phyloP scores from a whole-genome alignment of 2,113 vertebrate species.

The Calyptomena viridis region DNA sequence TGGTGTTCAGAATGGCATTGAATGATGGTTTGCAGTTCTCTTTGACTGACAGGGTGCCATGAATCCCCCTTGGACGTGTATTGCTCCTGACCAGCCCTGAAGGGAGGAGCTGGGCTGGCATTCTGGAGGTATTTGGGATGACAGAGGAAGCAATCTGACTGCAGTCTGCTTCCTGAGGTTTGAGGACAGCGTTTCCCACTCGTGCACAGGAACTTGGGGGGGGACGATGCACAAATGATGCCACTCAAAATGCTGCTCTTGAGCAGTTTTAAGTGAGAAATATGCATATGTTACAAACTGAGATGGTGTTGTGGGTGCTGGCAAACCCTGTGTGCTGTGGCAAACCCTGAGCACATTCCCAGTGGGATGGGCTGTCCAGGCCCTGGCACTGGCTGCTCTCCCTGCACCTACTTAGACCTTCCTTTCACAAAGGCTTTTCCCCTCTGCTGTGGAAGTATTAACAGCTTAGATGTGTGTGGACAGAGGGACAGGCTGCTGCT shows the following conservation, averaged over 20 bases:
- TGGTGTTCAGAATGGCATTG: neutral
- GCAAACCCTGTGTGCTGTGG: rapidly evolving
- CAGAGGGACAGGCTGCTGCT: slow-evolving; percentile 29
- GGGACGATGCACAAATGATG: neutral
- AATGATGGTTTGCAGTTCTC: neutral
- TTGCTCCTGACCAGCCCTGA: neutral
- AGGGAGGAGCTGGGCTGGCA: neutral
- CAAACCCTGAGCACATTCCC: rapidly evolving
- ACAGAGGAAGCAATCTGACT: slow-evolving; percentile 71
- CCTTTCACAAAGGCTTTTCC: neutral
- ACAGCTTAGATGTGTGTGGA: slow-evolving; percentile 40
- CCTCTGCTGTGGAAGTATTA: slow-evolving; percentile 19
- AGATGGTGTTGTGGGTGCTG: rapidly evolving
- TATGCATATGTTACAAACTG: rapidly evolving
- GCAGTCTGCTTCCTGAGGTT: slow-evolving; percentile 37
- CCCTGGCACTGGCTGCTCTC: neutral
- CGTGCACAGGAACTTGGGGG: rapidly evolving
- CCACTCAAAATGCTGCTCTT: neutral
- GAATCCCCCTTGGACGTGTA: neutral
- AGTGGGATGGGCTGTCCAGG: neutral
- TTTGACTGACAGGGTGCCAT: neutral
- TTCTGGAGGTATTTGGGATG: neutral
- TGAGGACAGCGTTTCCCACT: neutral
- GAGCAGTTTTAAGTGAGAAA: neutral
- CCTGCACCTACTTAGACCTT: neutral